These are phyloP conservation scores for Nomada hirtipes DNA, from an alignment of 2,888 invertebrate genomes.

Conservation along the genomic window DNA sequence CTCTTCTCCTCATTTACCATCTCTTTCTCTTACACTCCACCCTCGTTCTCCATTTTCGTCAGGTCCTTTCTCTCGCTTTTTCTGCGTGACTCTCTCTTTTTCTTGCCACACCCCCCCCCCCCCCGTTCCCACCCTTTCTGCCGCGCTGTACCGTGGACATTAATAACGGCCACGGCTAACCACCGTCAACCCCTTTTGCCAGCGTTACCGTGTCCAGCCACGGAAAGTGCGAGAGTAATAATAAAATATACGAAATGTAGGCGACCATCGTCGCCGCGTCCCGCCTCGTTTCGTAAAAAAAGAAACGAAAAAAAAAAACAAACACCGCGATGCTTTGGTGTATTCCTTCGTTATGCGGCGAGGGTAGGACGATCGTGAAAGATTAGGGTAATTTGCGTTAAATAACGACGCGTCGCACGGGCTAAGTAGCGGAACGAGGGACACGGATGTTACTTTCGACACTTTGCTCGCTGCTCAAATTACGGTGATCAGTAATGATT, in stretches of 20 bases:
- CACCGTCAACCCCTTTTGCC: slow-evolving; percentile 72
- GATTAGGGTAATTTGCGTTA: slow-evolving; percentile 57
- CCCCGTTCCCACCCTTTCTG: slow-evolving; percentile 37
- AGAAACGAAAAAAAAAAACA: slow-evolving; percentile 43
- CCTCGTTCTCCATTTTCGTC: slow-evolving; percentile 51
- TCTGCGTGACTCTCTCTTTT: slow-evolving; percentile 45
- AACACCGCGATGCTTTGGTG: slow-evolving; percentile 58
- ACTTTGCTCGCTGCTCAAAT: not conserved
- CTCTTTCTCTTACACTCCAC: not conserved
- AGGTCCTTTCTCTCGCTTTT: slow-evolving; percentile 41
- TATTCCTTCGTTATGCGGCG: slow-evolving; percentile 60
- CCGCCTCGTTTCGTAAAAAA: slow-evolving; percentile 59
- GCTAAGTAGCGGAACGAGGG: slow-evolving; percentile 18
- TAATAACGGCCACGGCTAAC: slow-evolving; percentile 81
- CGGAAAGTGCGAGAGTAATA: slow-evolving; percentile 79
- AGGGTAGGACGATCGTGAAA: slow-evolving; percentile 61
- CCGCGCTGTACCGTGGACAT: slow-evolving; percentile 76
- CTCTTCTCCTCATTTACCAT: not conserved
- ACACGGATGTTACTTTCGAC: not conserved
- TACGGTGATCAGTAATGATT: not conserved
- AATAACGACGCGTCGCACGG: slow-evolving; percentile 51
- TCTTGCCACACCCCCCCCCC: slow-evolving; percentile 33
- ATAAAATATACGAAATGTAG: slow-evolving; percentile 81
- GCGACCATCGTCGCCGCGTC: slow-evolving; percentile 66
- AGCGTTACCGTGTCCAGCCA: slow-evolving; percentile 73